These are phyloP conservation scores for Pseudochirops corinnae DNA, from an alignment of 2,797 vertebrate species.

Conservation along the genomic window DNA sequence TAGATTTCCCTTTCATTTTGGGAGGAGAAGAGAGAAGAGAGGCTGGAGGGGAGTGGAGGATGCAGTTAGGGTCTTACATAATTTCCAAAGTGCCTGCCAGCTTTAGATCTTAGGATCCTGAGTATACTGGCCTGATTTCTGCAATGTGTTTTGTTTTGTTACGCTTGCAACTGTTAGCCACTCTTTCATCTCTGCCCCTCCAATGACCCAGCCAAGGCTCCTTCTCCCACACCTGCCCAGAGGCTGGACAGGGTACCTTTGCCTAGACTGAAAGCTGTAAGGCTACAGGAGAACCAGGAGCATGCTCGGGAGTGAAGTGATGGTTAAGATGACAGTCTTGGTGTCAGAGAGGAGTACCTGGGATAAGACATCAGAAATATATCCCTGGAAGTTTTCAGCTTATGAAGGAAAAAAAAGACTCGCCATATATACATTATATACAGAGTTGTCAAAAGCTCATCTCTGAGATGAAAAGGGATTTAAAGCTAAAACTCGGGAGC, in stretches of 20 bases:
- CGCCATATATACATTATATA: neutral
- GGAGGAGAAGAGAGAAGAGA: neutral
- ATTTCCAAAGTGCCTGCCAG: neutral
- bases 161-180: neutral
- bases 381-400: slow-evolving; percentile 16
- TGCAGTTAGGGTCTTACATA: neutral
- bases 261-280: neutral
- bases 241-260: neutral
- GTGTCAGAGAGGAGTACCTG: neutral
- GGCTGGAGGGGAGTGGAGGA: neutral
- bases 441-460: neutral
- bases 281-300: neutral
- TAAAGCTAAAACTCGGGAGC: neutral
- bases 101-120: neutral
- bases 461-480: neutral
- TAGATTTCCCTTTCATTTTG: neutral
- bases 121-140: neutral
- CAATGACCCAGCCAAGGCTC: neutral
- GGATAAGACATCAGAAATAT: neutral
- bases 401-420: neutral
- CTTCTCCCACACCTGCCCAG: neutral
- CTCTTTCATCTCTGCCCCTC: neutral
- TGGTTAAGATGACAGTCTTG: neutral
- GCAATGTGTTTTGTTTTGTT: neutral
- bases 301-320: neutral